These are phyloP conservation scores for Oligia strigilis DNA, from an alignment of 2,888 invertebrate species.

Conservation along the genomic window DNA sequence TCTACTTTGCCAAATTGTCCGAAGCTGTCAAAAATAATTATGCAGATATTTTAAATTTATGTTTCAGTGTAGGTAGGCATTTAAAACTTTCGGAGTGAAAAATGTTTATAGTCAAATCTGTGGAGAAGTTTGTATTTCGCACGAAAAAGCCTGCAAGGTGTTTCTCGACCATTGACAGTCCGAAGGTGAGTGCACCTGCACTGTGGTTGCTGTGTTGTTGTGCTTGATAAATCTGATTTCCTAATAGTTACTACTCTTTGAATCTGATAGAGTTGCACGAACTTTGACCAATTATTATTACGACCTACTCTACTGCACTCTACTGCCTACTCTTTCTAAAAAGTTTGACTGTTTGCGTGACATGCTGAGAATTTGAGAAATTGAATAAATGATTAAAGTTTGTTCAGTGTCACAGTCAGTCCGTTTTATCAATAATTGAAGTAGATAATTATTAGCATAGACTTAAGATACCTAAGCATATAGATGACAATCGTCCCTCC, in stretches of 20 bases:
- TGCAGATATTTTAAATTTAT: background rate
- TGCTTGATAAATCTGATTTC: conserved; percentile 2
- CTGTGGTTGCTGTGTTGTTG: background rate
- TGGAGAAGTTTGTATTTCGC: conserved; percentile 39
- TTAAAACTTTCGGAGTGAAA: background rate
- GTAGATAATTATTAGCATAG: background rate
- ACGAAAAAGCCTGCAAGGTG: conserved; percentile 34
- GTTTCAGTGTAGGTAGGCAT: background rate
- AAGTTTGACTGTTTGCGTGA: conserved; percentile 1
- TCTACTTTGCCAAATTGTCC: background rate
- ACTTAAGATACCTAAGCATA: background rate
- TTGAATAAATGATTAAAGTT: too few relatives aligned
- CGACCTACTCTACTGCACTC: too few relatives aligned
- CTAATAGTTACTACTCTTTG: too few relatives aligned
- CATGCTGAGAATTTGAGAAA: background rate
- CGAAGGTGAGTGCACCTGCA: conserved; percentile 20
- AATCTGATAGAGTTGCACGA: background rate
- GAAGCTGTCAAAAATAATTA: background rate
- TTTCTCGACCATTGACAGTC: conserved; percentile 29
- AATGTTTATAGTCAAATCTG: conserved; percentile 53
- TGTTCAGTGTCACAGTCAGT: background rate
- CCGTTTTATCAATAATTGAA: background rate
- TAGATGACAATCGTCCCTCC: background rate
- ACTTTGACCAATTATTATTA: conserved; percentile 23
- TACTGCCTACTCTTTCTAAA: too few relatives aligned